Percentiles rank a stretch among this genome's conserved stretches.
phyloP scores from a whole-genome alignment of 2,113 vertebrate species.

The Grantiella picta region DNA sequence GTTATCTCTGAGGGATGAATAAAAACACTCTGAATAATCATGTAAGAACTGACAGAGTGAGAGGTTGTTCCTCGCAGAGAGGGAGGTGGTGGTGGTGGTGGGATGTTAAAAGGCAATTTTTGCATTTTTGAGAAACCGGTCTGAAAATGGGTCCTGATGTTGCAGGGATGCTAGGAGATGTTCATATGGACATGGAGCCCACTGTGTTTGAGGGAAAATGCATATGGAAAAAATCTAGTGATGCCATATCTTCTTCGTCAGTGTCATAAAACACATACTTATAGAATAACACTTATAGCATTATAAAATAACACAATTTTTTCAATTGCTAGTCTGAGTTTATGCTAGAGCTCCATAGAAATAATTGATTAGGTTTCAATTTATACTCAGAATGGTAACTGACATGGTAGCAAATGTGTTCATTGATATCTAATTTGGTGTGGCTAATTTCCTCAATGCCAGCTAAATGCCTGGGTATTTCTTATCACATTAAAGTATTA shows the following conservation, averaged over 20 bases:
- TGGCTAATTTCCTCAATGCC: slow-evolving; percentile 29
- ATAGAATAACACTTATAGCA: neutral
- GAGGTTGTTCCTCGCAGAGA: neutral
- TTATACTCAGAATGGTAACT: neutral
- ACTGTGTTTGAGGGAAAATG: neutral
- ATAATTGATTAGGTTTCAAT: slow-evolving; percentile 32
- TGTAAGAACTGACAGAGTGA: neutral
- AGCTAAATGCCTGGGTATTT: neutral
- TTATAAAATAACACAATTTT: neutral
- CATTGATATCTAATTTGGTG: slow-evolving; percentile 39
- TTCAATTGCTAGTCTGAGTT: neutral
- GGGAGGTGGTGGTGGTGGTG: neutral
- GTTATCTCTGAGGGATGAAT: neutral
- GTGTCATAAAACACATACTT: neutral
- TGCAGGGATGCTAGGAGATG: neutral
- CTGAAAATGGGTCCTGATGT: neutral
- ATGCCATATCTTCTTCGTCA: neutral
- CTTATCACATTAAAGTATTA: neutral
- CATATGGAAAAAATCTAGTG: neutral
- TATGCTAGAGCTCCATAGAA: neutral
- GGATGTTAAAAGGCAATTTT: neutral
- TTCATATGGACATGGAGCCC: neutral
- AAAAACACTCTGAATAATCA: neutral
- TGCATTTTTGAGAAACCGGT: neutral
- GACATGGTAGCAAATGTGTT: neutral